Percentiles rank a stretch among this genome's conserved stretches.
Evolutionary conservation across 2,113 vertebrate species (phyloP).

Genomic region (Parus major): DNA sequence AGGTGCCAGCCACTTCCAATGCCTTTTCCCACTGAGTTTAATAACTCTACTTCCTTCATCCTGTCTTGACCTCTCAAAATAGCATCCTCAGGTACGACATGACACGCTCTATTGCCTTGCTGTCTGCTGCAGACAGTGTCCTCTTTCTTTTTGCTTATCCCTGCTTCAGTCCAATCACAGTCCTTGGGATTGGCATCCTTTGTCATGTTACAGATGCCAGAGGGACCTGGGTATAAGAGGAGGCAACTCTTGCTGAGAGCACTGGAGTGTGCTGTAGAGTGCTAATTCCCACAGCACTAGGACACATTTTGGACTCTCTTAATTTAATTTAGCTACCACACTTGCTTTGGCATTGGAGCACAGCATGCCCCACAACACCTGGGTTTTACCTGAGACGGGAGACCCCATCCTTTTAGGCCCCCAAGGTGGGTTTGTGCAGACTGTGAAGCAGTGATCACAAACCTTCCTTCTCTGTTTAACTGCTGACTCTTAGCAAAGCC

Average conservation of each 20-base stretch:
- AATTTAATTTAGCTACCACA: background rate
- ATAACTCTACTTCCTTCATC: constrained; percentile 37
- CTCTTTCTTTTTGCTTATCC: constrained; percentile 11
- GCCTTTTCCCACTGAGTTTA: constrained; percentile 10
- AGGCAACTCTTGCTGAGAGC: background rate
- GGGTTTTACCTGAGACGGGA: background rate
- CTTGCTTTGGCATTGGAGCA: background rate
- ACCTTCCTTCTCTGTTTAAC: background rate
- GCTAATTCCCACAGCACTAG: background rate
- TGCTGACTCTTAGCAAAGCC: background rate
- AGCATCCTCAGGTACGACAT: constrained; percentile 38
- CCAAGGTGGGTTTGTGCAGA: background rate
- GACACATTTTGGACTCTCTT: background rate
- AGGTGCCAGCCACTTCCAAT: background rate
- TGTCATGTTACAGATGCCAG: background rate
- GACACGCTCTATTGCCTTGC: background rate
- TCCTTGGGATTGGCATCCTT: background rate
- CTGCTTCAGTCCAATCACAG: background rate
- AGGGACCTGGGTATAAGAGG: background rate
- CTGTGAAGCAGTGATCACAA: background rate
- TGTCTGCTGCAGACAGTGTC: constrained; percentile 29
- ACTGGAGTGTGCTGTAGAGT: background rate
- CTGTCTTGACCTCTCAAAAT: constrained; percentile 42
- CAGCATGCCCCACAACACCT: background rate
- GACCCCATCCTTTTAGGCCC: background rate